Evolutionary conservation across 2,113 vertebrate genomes (phyloP), one percentile per base, ranked within the genome.

Genomic region (Archilochus colubris): DNA sequence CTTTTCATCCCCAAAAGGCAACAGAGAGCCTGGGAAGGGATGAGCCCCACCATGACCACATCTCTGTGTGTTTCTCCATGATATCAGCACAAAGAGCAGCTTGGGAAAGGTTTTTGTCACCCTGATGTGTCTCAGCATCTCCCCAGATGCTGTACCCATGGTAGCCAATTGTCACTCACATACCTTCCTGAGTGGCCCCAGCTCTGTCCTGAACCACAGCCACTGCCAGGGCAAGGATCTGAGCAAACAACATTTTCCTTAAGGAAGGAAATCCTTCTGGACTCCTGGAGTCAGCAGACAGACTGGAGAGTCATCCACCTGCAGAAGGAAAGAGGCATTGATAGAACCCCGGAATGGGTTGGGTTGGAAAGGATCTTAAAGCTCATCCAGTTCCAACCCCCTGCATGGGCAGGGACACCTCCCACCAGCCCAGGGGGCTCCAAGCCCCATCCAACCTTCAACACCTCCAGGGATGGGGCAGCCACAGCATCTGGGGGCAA

Each of bases 131-230:
- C 67, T 38, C 70, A 62, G 22, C 43, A 66, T 14, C 67, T 33
- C 20, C 46, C 62, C 21, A 66, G 31, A 6, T 33, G 23, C 14
- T 33, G 31, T 14, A 19, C n/a, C 70, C 7, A 8, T 3, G 10
- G n/a, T 10, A 46, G 6, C 55, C 64, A 6, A 27, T n/a, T 50
- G 53, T 15, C 48, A 58, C 93, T 15, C 48, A 58, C 93, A 5
- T 79, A 97, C 96, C 95, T 85, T 96, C 94, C 11, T 36, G 94
- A 9, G 7, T 7, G 3, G 78, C 84, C 77, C 70, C 3, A 0
- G 68, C 82, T 91, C 17, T 19, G 28, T 76, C 48, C 0, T 62
- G 82, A 25, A 44, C 58, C 61, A 40, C 8, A 58, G 92, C 63
- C 43, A 44, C 69, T 2, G 7, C 88, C 50, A 97, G 68, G 31